Conservation (phyloP, 2,888 invertebrate species). For the Philopedon plagiatum region DNA sequence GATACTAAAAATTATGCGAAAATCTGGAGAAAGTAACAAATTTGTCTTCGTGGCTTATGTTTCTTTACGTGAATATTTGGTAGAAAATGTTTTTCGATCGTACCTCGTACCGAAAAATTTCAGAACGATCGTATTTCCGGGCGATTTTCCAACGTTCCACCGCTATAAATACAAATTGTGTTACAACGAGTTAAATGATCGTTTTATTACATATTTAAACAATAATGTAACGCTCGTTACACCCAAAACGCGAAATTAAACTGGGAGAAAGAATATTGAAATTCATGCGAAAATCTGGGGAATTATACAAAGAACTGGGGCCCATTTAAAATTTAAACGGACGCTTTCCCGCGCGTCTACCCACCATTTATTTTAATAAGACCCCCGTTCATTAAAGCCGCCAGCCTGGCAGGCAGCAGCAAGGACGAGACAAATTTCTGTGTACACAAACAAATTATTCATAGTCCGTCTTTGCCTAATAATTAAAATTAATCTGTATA, state of each 20-base stretch:
- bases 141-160: no score
- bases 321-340: constrained; percentile 45
- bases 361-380: constrained; percentile 51
- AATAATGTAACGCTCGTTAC: constrained; percentile 13
- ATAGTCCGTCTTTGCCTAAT: constrained; percentile 52
- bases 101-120: no score
- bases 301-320: constrained; percentile 39
- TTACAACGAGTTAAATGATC: constrained; percentile 3
- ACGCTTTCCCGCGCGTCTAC: constrained; percentile 40
- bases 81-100: no score
- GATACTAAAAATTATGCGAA: constrained; percentile 41
- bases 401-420: constrained; percentile 44
- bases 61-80: no score
- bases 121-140: no score
- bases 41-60: no score
- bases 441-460: constrained; percentile 52
- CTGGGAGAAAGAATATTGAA: constrained; percentile 34
- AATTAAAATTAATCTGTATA: constrained; percentile 53
- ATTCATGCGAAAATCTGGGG: constrained; percentile 43
- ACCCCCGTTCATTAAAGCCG: constrained; percentile 47
- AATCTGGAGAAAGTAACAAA: no score
- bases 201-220: constrained; percentile 11
- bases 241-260: constrained; percentile 30
- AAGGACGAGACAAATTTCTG: constrained; percentile 51
- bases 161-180: background rate